A percentile compares a stretch with the other conserved stretches of the same genome.
phyloP scores from a whole-genome alignment of 2,797 vertebrate species.

The Apogon hyalosoma region DNA sequence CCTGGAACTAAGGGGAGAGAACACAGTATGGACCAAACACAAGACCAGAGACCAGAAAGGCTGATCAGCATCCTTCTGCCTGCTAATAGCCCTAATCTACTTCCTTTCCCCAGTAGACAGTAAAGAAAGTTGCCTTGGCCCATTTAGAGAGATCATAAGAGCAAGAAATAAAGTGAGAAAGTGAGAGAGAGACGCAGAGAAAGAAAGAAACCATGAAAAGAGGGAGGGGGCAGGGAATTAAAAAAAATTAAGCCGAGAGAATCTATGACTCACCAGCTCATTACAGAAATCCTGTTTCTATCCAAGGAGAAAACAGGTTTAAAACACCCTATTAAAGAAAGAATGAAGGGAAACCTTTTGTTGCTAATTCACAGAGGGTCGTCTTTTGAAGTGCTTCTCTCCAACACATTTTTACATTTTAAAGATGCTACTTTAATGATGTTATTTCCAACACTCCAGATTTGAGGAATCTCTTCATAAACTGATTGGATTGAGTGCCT shows the following conservation, averaged over 20 bases:
- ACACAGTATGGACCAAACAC: constrained; percentile 46
- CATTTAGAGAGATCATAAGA: constrained; percentile 68
- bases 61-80: constrained; percentile 65
- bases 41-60: constrained; percentile 45
- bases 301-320: constrained; percentile 72
- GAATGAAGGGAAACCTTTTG: constrained; percentile 68
- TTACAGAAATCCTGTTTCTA: constrained; percentile 76
- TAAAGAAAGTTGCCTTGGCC: constrained; percentile 72
- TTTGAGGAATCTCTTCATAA: constrained; percentile 29
- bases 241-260: constrained; percentile 62
- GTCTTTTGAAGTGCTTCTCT: constrained; percentile 63
- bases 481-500: constrained; percentile 33
- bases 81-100: constrained; percentile 78
- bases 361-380: constrained; percentile 67
- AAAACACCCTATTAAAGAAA: constrained; percentile 66
- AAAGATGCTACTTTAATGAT: constrained; percentile 41
- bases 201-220: neutral
- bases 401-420: constrained; percentile 47
- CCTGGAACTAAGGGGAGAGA: constrained; percentile 21
- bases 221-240: constrained; percentile 36
- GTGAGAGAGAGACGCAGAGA: constrained; percentile 5
- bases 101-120: constrained; percentile 58
- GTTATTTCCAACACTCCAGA: constrained; percentile 35
- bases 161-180: constrained; percentile 45
- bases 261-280: constrained; percentile 75